Conservation (phyloP, 1,140 invertebrate species). For the Helicorthomorpha holstii region DNA sequence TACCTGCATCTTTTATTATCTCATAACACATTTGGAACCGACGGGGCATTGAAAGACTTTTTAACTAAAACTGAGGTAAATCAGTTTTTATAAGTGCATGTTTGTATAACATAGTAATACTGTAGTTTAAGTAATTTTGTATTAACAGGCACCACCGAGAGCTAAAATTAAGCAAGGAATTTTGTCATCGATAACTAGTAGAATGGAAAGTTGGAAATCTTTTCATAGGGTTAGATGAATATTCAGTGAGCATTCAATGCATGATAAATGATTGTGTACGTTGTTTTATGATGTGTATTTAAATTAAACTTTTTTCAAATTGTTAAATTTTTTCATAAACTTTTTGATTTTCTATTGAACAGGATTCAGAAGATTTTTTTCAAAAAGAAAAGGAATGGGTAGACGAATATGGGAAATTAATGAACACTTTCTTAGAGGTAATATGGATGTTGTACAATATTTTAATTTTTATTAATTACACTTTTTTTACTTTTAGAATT, state of each 20-base stretch:
- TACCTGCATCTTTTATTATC: slow-evolving; percentile 22
- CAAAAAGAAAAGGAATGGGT: slow-evolving; percentile 27
- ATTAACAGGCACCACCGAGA: slow-evolving; percentile 17
- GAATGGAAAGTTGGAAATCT: slow-evolving; percentile 21
- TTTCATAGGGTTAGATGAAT: slow-evolving; percentile 21
- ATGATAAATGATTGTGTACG: too few species aligned
- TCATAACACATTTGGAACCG: slow-evolving; percentile 23
- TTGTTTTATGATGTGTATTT: too few species aligned
- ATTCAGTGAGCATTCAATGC: too few species aligned
- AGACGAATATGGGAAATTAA: slow-evolving; percentile 19
- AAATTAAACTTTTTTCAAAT: too few species aligned
- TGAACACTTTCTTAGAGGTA: slow-evolving; percentile 23
- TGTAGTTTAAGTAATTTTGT: neutral
- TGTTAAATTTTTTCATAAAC: neutral
- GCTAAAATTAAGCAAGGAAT: slow-evolving; percentile 24
- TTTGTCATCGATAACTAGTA: slow-evolving; percentile 19
- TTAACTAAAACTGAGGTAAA: slow-evolving; percentile 22
- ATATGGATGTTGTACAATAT: slow-evolving; percentile 15
- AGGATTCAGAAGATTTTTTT: slow-evolving; percentile 32
- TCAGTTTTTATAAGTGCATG: neutral
- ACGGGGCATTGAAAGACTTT: slow-evolving; percentile 22
- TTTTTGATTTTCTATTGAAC: slow-evolving; percentile 6
- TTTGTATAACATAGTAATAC: neutral
- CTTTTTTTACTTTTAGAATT: slow-evolving; percentile 19
- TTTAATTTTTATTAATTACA: neutral